Percentiles rank a stretch among this genome's conserved stretches.
Evolutionary conservation across 1,140 invertebrate species (phyloP).

Genomic region (Drosophila repletoides): DNA sequence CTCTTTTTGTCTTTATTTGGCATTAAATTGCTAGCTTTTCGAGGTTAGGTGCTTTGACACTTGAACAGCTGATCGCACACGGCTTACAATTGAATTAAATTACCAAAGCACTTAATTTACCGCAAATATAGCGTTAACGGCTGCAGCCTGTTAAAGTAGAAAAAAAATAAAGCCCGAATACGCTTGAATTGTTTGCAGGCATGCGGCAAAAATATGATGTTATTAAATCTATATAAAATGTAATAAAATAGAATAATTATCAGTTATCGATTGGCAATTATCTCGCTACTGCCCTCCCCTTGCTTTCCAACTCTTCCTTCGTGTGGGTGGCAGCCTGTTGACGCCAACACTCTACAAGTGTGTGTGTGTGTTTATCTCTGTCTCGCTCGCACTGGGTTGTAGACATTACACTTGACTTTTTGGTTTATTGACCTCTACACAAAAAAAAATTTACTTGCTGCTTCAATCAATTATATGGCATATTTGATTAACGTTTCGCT

Average conservation of each 20-base stretch:
- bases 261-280: constrained; percentile 2
- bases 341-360: not conserved
- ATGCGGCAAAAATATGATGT: constrained; percentile 4
- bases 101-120: constrained; percentile 36
- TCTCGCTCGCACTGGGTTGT: constrained; percentile 8
- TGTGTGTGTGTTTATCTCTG: not conserved
- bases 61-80: constrained; percentile 35
- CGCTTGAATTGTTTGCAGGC: constrained; percentile 21
- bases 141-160: constrained; percentile 21
- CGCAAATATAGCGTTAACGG: no score
- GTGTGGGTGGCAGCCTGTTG: constrained; percentile 14
- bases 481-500: constrained; percentile 62
- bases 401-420: constrained; percentile 27
- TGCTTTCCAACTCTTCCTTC: not conserved
- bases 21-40: constrained; percentile 37
- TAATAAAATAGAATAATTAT: constrained; percentile 24
- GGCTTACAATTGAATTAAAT: constrained; percentile 31
- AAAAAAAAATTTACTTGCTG: constrained; percentile 30
- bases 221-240: constrained; percentile 9
- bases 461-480: constrained; percentile 59
- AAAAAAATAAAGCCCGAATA: no score
- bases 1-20: constrained; percentile 43
- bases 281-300: not conserved
- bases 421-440: constrained; percentile 56
- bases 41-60: constrained; percentile 21